A percentile compares a stretch with the other conserved stretches of the same genome.
Conservation (phyloP, 2,113 vertebrate genomes). For the Rhinoderma darwinii region DNA sequence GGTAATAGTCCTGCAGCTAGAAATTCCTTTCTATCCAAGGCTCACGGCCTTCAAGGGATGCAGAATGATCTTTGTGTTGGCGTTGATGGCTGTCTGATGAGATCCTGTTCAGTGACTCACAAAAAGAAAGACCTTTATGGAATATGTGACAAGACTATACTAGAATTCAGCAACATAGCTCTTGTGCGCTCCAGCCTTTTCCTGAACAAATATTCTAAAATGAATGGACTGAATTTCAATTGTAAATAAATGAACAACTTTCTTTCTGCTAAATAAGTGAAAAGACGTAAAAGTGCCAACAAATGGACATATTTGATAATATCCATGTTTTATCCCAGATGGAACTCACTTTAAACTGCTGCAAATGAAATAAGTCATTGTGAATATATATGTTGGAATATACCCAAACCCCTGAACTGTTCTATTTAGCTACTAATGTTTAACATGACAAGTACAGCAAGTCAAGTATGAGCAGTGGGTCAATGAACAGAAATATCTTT, state of each 20-base stretch:
- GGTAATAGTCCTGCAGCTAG: neutral
- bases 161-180: neutral
- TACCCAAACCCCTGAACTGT: too few species aligned
- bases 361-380: neutral
- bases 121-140: conserved; percentile 39
- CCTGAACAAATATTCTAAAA: neutral
- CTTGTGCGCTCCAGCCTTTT: neutral
- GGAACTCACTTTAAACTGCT: neutral
- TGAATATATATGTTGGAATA: neutral
- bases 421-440: neutral
- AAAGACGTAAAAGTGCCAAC: too few species aligned
- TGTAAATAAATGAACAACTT: neutral
- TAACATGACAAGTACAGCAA: neutral
- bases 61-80: conserved; percentile 51
- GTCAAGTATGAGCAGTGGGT: neutral
- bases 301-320: neutral
- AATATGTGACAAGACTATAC: conserved; percentile 50
- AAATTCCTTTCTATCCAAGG: conserved; percentile 17
- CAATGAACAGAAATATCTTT: neutral
- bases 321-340: neutral
- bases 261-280: neutral
- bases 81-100: conserved; percentile 49
- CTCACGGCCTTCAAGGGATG: conserved; percentile 16
- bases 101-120: conserved; percentile 46
- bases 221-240: neutral